phyloP scores from a whole-genome alignment of 2,888 invertebrate genomes.

The Seira ritae region DNA sequence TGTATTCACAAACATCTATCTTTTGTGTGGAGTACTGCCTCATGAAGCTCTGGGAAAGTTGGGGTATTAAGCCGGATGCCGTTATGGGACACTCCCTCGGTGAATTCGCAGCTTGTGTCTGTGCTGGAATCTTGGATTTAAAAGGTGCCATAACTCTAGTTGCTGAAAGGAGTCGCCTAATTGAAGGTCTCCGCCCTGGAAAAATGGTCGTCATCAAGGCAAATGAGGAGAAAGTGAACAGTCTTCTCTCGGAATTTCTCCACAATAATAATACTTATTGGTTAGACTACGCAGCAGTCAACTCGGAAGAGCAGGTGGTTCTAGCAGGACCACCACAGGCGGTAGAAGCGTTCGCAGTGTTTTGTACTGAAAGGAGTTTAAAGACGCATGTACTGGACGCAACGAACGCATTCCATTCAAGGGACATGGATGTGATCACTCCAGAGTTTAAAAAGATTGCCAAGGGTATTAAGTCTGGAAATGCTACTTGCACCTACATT shows the following conservation, averaged over 20 bases:
- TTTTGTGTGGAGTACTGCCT: constrained; percentile 55
- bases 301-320: constrained; percentile 64
- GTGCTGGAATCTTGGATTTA: constrained; percentile 51
- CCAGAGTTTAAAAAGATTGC: constrained; percentile 44
- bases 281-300: constrained; percentile 65
- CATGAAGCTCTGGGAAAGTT: constrained; percentile 52
- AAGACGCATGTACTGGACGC: constrained; percentile 50
- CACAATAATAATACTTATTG: constrained; percentile 36
- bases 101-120: constrained; percentile 61
- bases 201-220: constrained; percentile 63
- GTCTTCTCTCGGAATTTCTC: constrained; percentile 16
- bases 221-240: constrained; percentile 37
- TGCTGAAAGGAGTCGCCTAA: constrained; percentile 56
- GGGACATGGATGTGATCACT: constrained; percentile 57
- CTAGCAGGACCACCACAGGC: constrained; percentile 34
- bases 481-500: constrained; percentile 43
- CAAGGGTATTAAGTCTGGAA: not conserved
- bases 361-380: constrained; percentile 37
- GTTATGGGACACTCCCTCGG: constrained; percentile 65
- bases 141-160: constrained; percentile 62
- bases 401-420: constrained; percentile 61
- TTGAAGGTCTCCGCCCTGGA: constrained; percentile 46
- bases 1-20: constrained; percentile 53
- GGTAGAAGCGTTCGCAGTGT: constrained; percentile 33
- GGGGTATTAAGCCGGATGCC: constrained; percentile 39